Evolutionary conservation across 2,888 invertebrate genomes (phyloP), one percentile per base, ranked within the genome.

Genomic region (Agrochola litura): DNA sequence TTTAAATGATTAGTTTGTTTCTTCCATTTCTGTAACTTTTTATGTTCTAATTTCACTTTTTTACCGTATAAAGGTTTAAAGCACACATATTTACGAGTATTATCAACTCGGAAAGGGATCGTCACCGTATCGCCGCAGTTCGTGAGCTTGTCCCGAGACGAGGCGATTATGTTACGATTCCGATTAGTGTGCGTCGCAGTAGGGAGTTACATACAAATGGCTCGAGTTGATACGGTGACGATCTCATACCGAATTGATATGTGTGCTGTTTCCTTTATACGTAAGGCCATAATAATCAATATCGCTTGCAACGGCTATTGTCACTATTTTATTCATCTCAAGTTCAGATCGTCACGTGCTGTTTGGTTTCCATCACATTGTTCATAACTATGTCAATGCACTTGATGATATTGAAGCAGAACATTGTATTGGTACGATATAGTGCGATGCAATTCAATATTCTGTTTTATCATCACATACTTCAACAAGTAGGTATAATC

Each of bases 251-350:
- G 37, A 37, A 37, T 37, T 37, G 5, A 37, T 37, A 37, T 37
- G 37, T 37, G 37, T 5, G 37, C 37, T 37, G 37, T 37, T 37
- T 37, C 37, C 5, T 37, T 37, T 37, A 8, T 14, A 41, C 14
- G 14, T 25, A 25, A 25, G 14, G 25, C 25, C 14, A 2, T 6
- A 58, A 25, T 6, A 25, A 58, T 14, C 2, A 25, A 58, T 58
- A 16, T 58, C 2, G 14, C 58, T 60, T 14, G 58, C 6, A 58
- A 58, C 25, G 25, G 58, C 14, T 16, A 25, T 58, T 25, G 6
- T 58, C 82, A 43, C 22, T 37, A 49, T 65, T 46, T 25, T 16
- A 60, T 78, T 84, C 60, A 80, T 69, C 60, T 25, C 30, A 61
- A 56, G 60, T 77, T 76, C 52, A 82, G 14, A 68, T 37, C 1